Percentiles rank a stretch among this genome's conserved stretches.
Conservation (phyloP, 1,140 invertebrate genomes). For the Manduca sexta region DNA sequence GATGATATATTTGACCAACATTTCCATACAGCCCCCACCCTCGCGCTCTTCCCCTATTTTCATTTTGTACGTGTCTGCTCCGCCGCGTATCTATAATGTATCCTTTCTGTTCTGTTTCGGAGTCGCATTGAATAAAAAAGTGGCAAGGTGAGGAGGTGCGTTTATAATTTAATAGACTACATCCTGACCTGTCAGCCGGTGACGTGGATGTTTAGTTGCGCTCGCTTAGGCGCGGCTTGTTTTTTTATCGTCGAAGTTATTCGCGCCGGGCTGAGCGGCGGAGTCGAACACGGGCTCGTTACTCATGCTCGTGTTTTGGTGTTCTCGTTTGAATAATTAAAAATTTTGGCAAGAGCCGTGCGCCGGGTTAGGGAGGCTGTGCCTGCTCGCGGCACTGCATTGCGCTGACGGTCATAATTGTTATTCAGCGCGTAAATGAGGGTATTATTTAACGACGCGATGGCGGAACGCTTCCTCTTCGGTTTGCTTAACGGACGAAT, state of each 20-base stretch:
- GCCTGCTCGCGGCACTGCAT: constrained; percentile 26
- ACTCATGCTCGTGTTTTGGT: constrained; percentile 17
- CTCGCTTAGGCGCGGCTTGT: constrained; percentile 13
- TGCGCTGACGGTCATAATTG: constrained; percentile 19
- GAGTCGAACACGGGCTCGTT: constrained; percentile 6
- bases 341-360: constrained; percentile 37
- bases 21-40: constrained; percentile 80
- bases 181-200: constrained; percentile 47
- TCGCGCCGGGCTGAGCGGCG: constrained; percentile 2
- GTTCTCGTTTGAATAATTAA: constrained; percentile 44
- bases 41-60: constrained; percentile 60
- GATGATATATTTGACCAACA: constrained; percentile 91
- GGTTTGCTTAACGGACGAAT: too few species aligned
- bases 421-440: constrained; percentile 24
- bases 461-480: too few species aligned
- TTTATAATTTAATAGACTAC: constrained; percentile 51
- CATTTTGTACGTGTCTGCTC: constrained; percentile 71
- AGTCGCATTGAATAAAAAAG: constrained; percentile 58
- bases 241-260: constrained; percentile 14
- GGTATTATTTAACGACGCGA: too few species aligned
- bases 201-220: constrained; percentile 32
- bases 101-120: constrained; percentile 54
- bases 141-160: constrained; percentile 44
- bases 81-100: constrained; percentile 60
- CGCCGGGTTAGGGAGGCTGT: constrained; percentile 13